Base-by-base conservation (phyloP, 2,797 vertebrate species). In the Mastacembelus armatus region DNA sequence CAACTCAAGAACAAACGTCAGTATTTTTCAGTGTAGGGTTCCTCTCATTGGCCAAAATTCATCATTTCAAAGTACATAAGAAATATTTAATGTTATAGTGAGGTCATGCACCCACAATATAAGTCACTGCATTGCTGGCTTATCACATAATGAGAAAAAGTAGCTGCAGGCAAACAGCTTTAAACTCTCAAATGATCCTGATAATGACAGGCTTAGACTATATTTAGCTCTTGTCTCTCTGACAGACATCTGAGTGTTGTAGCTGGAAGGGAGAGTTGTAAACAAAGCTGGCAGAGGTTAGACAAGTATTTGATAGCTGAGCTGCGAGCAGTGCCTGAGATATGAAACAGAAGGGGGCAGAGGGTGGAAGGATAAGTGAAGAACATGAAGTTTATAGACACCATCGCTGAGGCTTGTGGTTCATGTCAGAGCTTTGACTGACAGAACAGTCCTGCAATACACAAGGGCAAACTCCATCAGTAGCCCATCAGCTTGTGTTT, bases 221-320 rank as follows among this genome's bases (percentile, higher is more conserved):
- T 84, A 84, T 91, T 90, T 89, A 91, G 85, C 50, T 32, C 24
- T 36, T 10, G 60, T 70, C 71, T 82, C 69, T 50, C 56, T 75
- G 67, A 80, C 71, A 56, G 83, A 81, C 49, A 47, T 83, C 67
- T 65, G 54, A 74, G 43, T 83, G 62, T 69, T 3, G 10, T 80
- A 64, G 66, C 67, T 74, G 61, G 52, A 64, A 63, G 73, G 33
- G 22, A 39, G 65, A 84, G 72, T 71, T 1, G 16, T 89, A 86
- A 91, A 89, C 84, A 89, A 90, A 89, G 75, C 88, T 89, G 86
- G 67, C 76, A 85, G 71, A 88, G 56, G 75, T 86, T 82, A 89
- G 51, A 80, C 39, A 76, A 81, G 71, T 74, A 83, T 88, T 76
- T 73, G 56, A 81, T 66, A 47, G 38, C 54, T 84, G 59, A 36